These are phyloP conservation scores for Zenarchopterus dispar DNA, from an alignment of 2,797 vertebrate genomes.

Conservation along the genomic window DNA sequence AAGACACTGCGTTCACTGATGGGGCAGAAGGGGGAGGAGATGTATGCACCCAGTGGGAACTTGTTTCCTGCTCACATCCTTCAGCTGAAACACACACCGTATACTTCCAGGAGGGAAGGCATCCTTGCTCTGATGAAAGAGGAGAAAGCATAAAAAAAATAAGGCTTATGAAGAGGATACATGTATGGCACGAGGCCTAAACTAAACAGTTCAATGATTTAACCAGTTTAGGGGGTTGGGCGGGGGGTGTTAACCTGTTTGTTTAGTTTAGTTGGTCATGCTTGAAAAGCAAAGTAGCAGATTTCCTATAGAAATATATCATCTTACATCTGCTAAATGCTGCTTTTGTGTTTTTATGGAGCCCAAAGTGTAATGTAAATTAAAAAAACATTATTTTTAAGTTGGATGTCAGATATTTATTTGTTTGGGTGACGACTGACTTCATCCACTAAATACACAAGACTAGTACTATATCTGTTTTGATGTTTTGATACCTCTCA, in stretches of 20 bases:
- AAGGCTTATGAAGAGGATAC: not conserved
- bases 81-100: conserved; percentile 88
- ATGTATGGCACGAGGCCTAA: too few relatives aligned
- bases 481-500: too few relatives aligned
- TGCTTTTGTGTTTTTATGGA: not conserved
- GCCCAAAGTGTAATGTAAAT: too few relatives aligned
- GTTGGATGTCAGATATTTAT: too few relatives aligned
- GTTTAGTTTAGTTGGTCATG: too few relatives aligned
- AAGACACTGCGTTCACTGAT: conserved; percentile 86
- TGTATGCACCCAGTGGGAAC: conserved; percentile 90
- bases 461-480: too few relatives aligned
- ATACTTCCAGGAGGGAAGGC: conserved; percentile 87
- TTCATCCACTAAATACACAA: too few relatives aligned
- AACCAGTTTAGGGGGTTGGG: too few relatives aligned
- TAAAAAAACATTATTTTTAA: too few relatives aligned
- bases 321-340: not conserved
- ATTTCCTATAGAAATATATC: not conserved
- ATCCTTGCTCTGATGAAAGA: conserved; percentile 83
- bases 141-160: conserved; percentile 61
- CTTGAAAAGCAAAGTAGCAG: not conserved
- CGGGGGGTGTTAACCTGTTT: too few relatives aligned
- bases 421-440: too few relatives aligned
- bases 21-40: conserved; percentile 84
- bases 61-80: conserved; percentile 86
- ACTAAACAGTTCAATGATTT: too few relatives aligned